Conservation (phyloP, 1,140 invertebrate species). For the Drosophila parvula region DNA sequence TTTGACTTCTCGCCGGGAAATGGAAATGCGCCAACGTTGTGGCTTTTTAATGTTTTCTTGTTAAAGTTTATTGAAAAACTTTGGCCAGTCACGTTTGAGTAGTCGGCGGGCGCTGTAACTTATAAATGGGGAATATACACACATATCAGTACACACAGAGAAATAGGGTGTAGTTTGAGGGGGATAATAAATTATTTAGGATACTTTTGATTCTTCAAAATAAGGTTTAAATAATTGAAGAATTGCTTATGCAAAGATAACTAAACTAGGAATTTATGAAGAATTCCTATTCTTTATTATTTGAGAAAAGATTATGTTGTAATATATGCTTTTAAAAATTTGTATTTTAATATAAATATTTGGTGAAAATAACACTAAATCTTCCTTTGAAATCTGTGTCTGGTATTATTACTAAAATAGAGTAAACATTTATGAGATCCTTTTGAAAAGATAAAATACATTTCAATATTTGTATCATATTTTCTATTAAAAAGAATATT, state of each 20-base stretch:
- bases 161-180: background rate
- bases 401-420: too few relatives aligned
- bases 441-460: too few relatives aligned
- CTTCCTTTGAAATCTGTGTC: too few relatives aligned
- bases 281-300: too few relatives aligned
- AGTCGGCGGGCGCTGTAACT: constrained; percentile 72
- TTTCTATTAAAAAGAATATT: background rate
- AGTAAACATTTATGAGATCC: too few relatives aligned
- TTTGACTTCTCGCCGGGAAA: constrained; percentile 71
- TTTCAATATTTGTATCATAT: background rate
- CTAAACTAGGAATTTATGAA: too few relatives aligned
- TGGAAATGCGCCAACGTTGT: constrained; percentile 76
- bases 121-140: constrained; percentile 51
- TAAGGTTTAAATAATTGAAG: too few relatives aligned
- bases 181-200: background rate
- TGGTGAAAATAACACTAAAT: too few relatives aligned
- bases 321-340: too few relatives aligned
- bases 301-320: too few relatives aligned
- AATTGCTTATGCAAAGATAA: too few relatives aligned
- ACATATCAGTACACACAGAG: constrained; percentile 12
- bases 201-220: background rate
- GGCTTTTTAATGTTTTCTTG: constrained; percentile 83
- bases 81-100: constrained; percentile 82
- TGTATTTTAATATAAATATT: too few relatives aligned
- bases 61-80: constrained; percentile 83